These are phyloP conservation scores for Drosophila dives DNA, from an alignment of 2,888 invertebrate genomes.

Conservation along the genomic window DNA sequence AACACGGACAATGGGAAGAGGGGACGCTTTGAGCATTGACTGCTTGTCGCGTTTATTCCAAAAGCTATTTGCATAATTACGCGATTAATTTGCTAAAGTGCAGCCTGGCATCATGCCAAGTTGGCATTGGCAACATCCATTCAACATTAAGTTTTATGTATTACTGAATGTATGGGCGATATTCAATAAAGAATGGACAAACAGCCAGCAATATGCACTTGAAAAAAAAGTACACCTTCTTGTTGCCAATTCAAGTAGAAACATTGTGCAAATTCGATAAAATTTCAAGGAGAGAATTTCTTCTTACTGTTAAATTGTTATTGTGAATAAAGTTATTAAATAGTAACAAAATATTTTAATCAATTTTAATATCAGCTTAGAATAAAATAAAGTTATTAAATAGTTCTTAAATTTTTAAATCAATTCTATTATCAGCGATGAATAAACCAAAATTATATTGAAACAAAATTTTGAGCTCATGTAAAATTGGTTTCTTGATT, in stretches of 20 bases:
- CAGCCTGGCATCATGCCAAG: slow-evolving; percentile 53
- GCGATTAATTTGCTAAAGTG: slow-evolving; percentile 78
- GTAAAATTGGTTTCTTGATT: background rate
- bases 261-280: background rate
- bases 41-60: slow-evolving; percentile 73
- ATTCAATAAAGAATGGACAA: slow-evolving; percentile 40
- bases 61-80: slow-evolving; percentile 78
- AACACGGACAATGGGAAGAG: background rate
- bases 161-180: slow-evolving; percentile 58
- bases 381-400: too few species aligned
- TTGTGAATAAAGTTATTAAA: too few species aligned
- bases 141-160: slow-evolving; percentile 26
- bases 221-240: background rate
- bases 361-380: too few species aligned
- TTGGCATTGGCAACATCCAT: slow-evolving; percentile 15
- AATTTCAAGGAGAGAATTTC: background rate
- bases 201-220: background rate
- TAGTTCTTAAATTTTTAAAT: background rate
- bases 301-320: too few species aligned
- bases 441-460: background rate
- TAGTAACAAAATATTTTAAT: too few species aligned
- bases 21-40: slow-evolving; percentile 42
- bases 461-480: background rate
- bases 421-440: background rate
- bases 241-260: background rate